Conservation (phyloP, 2,888 invertebrate genomes). For the Micoletzkya japonica region DNA sequence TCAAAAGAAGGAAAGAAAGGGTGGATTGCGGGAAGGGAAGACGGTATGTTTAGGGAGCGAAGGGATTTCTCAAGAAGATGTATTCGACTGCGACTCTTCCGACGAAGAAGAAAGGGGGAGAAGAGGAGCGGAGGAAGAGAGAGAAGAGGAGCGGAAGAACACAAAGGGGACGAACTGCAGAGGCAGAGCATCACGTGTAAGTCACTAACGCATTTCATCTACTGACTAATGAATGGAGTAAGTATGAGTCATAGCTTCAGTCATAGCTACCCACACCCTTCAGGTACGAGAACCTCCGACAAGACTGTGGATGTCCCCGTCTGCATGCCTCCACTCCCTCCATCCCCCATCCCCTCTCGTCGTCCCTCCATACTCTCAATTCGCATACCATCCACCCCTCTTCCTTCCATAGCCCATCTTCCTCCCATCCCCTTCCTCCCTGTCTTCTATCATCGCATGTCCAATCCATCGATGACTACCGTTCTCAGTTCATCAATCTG, state of each 20-base stretch:
- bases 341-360: too few species aligned
- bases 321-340: too few species aligned
- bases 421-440: slow-evolving; percentile 4
- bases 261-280: neutral
- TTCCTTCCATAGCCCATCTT: neutral
- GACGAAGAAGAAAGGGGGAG: slow-evolving; percentile 34
- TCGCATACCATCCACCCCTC: slow-evolving; percentile 19
- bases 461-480: slow-evolving; percentile 14
- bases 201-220: slow-evolving; percentile 36
- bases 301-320: too few species aligned
- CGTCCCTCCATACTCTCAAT: too few species aligned
- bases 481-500: slow-evolving; percentile 8
- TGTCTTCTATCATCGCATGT: slow-evolving; percentile 13
- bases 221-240: slow-evolving; percentile 20
- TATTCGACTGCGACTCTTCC: slow-evolving; percentile 58
- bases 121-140: slow-evolving; percentile 28
- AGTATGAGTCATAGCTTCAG: slow-evolving; percentile 23
- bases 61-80: slow-evolving; percentile 58
- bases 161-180: slow-evolving; percentile 27
- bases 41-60: slow-evolving; percentile 36
- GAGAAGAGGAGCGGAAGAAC: slow-evolving; percentile 21
- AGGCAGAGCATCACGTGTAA: neutral
- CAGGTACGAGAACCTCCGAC: slow-evolving; percentile 23
- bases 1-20: neutral
- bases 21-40: neutral